Percentiles rank a stretch among this genome's conserved stretches.
phyloP scores from a whole-genome alignment of 2,113 vertebrate genomes.

The Callocephalon fimbriatum region DNA sequence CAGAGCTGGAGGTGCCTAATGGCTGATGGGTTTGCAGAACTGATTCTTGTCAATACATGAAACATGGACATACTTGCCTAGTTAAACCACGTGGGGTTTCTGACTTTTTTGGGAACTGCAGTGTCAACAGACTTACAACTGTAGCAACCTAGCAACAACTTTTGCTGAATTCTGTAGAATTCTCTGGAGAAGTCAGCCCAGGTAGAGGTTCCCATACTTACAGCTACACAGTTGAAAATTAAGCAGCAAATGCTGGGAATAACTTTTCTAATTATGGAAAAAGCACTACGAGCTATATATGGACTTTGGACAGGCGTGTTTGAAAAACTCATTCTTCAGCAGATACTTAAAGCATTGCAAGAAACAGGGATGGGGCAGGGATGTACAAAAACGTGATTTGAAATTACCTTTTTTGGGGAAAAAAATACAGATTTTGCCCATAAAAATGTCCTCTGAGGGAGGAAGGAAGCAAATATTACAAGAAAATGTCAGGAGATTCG shows the following conservation, averaged over 20 bases:
- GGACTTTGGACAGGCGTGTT: neutral
- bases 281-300: neutral
- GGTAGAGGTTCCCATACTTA: neutral
- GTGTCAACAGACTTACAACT: neutral
- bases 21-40: neutral
- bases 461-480: neutral
- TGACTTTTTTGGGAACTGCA: neutral
- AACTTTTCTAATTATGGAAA: neutral
- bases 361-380: neutral
- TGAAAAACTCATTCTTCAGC: neutral
- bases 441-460: neutral
- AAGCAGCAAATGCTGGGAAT: neutral
- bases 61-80: neutral
- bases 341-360: neutral
- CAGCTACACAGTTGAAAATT: neutral
- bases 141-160: neutral
- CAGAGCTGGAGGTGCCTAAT: neutral
- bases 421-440: neutral
- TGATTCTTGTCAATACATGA: neutral
- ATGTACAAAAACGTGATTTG: neutral
- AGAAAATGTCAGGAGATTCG: neutral
- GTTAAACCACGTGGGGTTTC: neutral
- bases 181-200: neutral
- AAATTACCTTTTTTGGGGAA: fast-evolving
- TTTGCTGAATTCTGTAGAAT: neutral